Conservation (phyloP, 2,888 invertebrate genomes). For the Tenodera sinensis region DNA sequence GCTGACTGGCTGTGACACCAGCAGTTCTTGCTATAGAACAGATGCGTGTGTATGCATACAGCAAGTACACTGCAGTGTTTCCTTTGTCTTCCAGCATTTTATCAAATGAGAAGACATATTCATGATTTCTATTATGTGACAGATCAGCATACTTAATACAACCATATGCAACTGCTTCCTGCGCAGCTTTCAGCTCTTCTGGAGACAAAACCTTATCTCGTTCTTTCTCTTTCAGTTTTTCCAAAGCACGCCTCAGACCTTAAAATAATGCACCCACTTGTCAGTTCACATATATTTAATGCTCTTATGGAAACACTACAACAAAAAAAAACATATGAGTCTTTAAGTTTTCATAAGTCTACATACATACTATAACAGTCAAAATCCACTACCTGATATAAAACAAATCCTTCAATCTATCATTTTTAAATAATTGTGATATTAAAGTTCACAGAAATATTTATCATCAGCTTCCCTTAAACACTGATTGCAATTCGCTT, state of each 20-base stretch:
- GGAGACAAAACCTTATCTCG: conserved; percentile 76
- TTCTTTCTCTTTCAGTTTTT: conserved; percentile 82
- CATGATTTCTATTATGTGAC: conserved; percentile 86
- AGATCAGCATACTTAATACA: conserved; percentile 98
- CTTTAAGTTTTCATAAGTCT: too few relatives aligned
- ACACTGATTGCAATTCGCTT: too few relatives aligned
- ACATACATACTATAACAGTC: too few relatives aligned
- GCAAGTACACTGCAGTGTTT: conserved; percentile 95
- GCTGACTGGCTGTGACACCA: conserved; percentile 59
- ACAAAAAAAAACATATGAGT: too few relatives aligned
- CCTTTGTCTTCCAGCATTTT: conserved; percentile 99
- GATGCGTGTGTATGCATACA: conserved; percentile 93
- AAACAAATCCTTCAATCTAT: too few relatives aligned
- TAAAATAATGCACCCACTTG: conserved; percentile 10
- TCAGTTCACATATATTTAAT: not conserved
- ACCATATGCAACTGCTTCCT: conserved; percentile 92
- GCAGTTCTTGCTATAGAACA: conserved; percentile 83
- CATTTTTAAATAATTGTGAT: too few relatives aligned
- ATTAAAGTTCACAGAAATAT: too few relatives aligned
- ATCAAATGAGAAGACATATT: conserved; percentile 97
- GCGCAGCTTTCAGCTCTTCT: conserved; percentile 77
- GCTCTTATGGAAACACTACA: too few relatives aligned
- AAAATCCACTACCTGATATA: too few relatives aligned
- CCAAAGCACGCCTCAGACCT: conserved; percentile 71
- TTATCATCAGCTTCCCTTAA: too few relatives aligned